A percentile compares a stretch with the other conserved stretches of the same genome.
Conservation (phyloP, 2,113 vertebrate species). For the Corythornis cristatus region DNA sequence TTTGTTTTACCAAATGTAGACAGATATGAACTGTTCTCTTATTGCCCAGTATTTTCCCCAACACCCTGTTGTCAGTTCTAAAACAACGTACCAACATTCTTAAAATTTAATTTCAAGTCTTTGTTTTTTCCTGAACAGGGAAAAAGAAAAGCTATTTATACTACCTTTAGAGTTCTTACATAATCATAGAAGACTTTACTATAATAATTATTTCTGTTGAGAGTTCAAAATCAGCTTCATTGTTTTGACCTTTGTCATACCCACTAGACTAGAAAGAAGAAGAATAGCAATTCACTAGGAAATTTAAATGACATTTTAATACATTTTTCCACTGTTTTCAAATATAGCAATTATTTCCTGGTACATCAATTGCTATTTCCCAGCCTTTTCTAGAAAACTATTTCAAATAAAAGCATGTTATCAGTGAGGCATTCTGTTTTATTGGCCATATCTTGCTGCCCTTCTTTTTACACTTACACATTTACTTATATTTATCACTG, state of each 20-base stretch:
- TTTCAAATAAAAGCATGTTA: neutral
- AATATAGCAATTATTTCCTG: neutral
- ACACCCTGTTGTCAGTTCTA: neutral
- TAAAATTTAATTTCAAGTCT: neutral
- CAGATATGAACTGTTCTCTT: neutral
- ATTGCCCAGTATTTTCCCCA: neutral
- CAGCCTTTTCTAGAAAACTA: neutral
- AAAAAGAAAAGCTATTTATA: neutral
- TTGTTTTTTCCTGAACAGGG: neutral
- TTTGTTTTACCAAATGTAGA: neutral
- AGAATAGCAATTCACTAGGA: neutral
- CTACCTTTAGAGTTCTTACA: neutral
- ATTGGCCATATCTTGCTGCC: neutral
- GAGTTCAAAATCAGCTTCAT: conserved; percentile 26
- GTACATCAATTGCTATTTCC: neutral
- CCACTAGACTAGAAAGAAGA: neutral
- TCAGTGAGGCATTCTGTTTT: neutral
- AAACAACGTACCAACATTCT: neutral
- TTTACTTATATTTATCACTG: neutral
- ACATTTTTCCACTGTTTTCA: conserved; percentile 49
- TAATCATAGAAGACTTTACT: neutral
- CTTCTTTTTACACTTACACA: neutral
- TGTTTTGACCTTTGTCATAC: conserved; percentile 44
- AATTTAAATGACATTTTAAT: conserved; percentile 44
- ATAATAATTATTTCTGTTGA: neutral